These are phyloP conservation scores for Egretta garzetta DNA, from an alignment of 2,113 vertebrate genomes.

Conservation along the genomic window DNA sequence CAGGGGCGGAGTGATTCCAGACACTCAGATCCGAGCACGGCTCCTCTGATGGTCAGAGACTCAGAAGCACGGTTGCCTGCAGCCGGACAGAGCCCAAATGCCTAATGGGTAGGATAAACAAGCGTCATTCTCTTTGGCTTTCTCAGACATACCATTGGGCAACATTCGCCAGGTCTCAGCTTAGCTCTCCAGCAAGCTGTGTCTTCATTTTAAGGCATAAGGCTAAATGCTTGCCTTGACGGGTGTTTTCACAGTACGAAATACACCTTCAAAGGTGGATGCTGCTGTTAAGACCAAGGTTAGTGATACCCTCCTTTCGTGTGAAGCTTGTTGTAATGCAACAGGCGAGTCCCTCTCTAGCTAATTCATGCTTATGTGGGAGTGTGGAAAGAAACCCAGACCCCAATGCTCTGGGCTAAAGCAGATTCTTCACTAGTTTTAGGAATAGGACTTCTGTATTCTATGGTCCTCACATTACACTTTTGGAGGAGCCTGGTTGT, in stretches of 20 bases:
- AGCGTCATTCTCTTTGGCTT: not conserved
- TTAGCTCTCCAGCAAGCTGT: not conserved
- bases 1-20: not conserved
- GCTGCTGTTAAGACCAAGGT: not conserved
- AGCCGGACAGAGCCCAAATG: accelerated
- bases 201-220: not conserved
- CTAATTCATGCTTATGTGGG: not conserved
- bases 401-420: not conserved
- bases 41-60: not conserved
- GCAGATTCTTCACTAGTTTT: not conserved
- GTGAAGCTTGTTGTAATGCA: not conserved
- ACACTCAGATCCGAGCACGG: accelerated
- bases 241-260: not conserved
- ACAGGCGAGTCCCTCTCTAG: not conserved
- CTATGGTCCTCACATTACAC: not conserved
- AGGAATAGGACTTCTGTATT: not conserved
- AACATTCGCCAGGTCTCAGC: not conserved
- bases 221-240: not conserved
- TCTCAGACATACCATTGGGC: not conserved
- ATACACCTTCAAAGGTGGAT: not conserved
- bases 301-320: not conserved
- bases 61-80: accelerated
- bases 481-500: not conserved
- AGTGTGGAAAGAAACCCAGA: not conserved
- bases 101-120: not conserved